Conservation (phyloP, 2,113 vertebrate genomes). For the Lepisosteus oculatus region DNA sequence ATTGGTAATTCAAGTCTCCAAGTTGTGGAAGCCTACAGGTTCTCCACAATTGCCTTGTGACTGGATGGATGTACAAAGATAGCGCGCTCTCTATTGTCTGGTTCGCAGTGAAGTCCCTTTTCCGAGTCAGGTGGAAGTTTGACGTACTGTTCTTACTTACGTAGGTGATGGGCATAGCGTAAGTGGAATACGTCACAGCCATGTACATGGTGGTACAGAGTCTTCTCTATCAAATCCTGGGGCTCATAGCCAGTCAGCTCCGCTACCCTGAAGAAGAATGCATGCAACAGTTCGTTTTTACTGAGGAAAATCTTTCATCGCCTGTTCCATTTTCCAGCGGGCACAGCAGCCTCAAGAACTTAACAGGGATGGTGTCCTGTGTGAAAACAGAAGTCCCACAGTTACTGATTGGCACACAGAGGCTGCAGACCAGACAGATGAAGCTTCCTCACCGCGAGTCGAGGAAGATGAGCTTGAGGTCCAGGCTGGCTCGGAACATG, state of each 20-base stretch:
- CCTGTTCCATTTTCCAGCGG: no score
- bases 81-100: not conserved
- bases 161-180: conserved; percentile 81
- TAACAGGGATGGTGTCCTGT: no score
- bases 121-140: not conserved
- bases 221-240: conserved; percentile 94
- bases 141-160: conserved; percentile 64
- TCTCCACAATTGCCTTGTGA: not conserved
- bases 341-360: no score
- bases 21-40: not conserved
- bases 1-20: conserved; percentile 9
- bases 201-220: conserved; percentile 88
- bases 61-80: not conserved
- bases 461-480: conserved; percentile 90
- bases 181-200: conserved; percentile 87
- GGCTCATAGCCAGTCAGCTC: conserved; percentile 92
- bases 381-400: no score
- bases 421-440: no score
- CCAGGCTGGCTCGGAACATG: conserved; percentile 92
- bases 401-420: no score
- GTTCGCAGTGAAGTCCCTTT: conserved; percentile 1
- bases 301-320: no score
- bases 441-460: conserved; percentile 80
- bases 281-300: no score
- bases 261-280: conserved; percentile 71